Percentiles rank a stretch among this genome's conserved stretches.
Conservation (phyloP, 1,140 invertebrate genomes). For the Drosophila sechellia region DNA sequence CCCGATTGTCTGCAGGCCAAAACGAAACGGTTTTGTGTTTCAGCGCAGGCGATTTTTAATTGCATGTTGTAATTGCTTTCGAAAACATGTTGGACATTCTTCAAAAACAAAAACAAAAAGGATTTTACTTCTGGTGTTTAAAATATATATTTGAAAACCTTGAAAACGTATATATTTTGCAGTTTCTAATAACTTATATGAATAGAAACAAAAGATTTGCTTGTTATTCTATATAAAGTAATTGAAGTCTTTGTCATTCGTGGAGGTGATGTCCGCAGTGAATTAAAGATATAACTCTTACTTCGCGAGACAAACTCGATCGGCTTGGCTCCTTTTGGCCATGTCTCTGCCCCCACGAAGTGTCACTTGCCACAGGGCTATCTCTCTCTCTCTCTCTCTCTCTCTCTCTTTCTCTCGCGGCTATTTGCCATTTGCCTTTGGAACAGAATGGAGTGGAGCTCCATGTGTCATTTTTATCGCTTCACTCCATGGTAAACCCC, state of each 20-base stretch:
- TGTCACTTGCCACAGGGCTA: conserved; percentile 40
- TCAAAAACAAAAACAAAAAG: background rate
- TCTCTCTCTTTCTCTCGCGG: conserved; percentile 13
- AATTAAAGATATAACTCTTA: conserved; percentile 1
- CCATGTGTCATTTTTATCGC: conserved; percentile 59
- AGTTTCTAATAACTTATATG: too few species aligned
- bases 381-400: conserved; percentile 1
- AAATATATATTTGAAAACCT: background rate
- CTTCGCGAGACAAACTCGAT: conserved; percentile 11
- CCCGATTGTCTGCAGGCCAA: background rate
- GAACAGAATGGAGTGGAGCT: conserved; percentile 8
- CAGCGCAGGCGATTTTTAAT: conserved; percentile 9
- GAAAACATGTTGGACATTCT: conserved; percentile 4
- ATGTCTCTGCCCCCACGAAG: conserved; percentile 27
- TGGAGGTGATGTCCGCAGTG: background rate
- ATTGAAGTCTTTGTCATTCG: background rate
- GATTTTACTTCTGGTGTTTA: background rate
- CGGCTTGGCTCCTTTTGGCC: conserved; percentile 12
- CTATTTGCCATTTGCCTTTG: conserved; percentile 22
- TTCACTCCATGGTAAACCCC: conserved; percentile 3
- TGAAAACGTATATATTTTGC: too few species aligned
- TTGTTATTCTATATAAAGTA: background rate
- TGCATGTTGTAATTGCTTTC: conserved; percentile 7
- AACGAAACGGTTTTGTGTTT: conserved; percentile 4
- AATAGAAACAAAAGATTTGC: too few species aligned